These are phyloP conservation scores for Pristionchus japonicus DNA, from an alignment of 2,888 invertebrate genomes.

Conservation along the genomic window DNA sequence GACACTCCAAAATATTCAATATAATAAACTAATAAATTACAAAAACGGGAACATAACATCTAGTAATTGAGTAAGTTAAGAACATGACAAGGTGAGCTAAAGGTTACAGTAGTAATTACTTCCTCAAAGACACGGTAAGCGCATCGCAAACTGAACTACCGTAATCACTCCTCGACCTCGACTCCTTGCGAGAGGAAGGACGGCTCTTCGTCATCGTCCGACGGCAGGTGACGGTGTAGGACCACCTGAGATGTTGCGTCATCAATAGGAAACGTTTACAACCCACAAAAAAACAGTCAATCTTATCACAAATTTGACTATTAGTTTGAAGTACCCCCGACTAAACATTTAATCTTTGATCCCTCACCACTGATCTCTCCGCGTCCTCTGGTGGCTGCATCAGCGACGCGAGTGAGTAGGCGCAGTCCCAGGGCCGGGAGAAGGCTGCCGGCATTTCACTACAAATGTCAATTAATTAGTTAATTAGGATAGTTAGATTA, in stretches of 20 bases:
- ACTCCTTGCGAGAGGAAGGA: slow-evolving; percentile 12
- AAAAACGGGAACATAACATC: neutral
- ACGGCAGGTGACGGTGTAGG: neutral
- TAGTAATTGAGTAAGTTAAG: too few species aligned
- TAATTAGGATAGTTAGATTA: neutral
- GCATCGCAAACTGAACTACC: neutral
- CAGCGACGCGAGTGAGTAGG: slow-evolving; percentile 28
- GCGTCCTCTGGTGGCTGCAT: neutral
- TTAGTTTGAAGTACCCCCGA: too few species aligned
- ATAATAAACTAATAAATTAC: neutral
- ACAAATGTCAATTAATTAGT: neutral
- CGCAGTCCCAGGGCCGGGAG: slow-evolving; percentile 26
- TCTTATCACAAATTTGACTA: too few species aligned
- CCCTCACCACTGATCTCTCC: slow-evolving; percentile 1
- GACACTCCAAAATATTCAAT: neutral
- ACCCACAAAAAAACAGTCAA: too few species aligned
- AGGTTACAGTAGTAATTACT: neutral
- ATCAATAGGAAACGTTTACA: too few species aligned
- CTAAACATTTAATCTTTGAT: neutral
- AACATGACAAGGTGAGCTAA: neutral
- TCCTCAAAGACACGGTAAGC: too few species aligned
- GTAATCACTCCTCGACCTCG: slow-evolving; percentile 3
- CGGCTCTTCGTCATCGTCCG: neutral
- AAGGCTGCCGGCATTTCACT: slow-evolving; percentile 19
- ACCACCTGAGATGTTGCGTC: too few species aligned